phyloP scores from a whole-genome alignment of 2,888 invertebrate genomes.

The Ischnura elegans region DNA sequence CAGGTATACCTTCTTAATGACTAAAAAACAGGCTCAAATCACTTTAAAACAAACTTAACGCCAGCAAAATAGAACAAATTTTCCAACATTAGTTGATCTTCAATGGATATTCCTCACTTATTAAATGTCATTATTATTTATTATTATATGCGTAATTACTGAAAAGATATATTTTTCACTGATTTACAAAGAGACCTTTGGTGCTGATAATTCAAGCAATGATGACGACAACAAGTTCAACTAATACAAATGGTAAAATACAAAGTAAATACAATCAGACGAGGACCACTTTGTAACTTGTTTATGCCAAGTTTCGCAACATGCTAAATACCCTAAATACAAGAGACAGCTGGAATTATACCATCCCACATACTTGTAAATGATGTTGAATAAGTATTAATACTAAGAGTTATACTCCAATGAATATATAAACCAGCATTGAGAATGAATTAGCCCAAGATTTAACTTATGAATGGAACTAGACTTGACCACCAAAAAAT shows the following conservation, averaged over 20 bases:
- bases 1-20: neutral
- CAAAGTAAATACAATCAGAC: neutral
- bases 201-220: neutral
- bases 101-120: neutral
- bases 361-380: neutral
- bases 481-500: neutral
- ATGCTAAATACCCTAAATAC: neutral
- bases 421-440: neutral
- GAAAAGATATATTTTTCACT: neutral
- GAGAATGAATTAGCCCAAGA: neutral
- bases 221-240: neutral
- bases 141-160: neutral
- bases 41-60: constrained; percentile 6
- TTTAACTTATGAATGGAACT: neutral
- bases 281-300: neutral
- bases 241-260: neutral
- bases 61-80: neutral
- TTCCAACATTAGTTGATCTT: neutral
- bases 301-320: neutral
- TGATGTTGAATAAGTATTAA: neutral
- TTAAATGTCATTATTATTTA: neutral
- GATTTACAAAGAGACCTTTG: neutral
- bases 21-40: neutral
- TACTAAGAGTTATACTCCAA: neutral
- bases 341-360: neutral